These are phyloP conservation scores for Pogonus chalceus DNA, from an alignment of 1,140 invertebrate genomes.

Conservation along the genomic window DNA sequence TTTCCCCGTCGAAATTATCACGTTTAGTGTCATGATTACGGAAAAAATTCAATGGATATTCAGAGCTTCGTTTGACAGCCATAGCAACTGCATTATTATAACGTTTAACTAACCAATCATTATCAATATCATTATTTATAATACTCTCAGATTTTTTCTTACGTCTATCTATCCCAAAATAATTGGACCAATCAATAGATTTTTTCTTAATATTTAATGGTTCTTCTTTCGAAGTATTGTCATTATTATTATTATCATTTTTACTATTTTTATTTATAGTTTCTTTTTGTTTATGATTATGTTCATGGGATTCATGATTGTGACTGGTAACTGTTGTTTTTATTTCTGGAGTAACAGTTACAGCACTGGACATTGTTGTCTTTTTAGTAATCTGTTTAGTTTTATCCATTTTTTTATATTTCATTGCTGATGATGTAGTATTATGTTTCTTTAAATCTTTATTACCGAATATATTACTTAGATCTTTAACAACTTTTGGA, in stretches of 20 bases:
- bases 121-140: conserved; percentile 32
- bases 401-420: conserved; percentile 14
- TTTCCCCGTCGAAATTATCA: background rate
- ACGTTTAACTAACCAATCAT: conserved; percentile 42
- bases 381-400: conserved; percentile 18
- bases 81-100: conserved; percentile 32
- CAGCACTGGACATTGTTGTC: conserved; percentile 20
- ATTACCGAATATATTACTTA: conserved; percentile 42
- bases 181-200: conserved; percentile 73
- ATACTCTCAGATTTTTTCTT: conserved; percentile 47
- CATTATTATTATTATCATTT: conserved; percentile 37
- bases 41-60: conserved; percentile 39
- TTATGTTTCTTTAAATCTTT: conserved; percentile 20
- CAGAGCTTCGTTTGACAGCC: conserved; percentile 23
- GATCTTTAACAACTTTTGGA: conserved; percentile 42
- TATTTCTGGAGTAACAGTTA: conserved; percentile 24
- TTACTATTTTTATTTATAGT: conserved; percentile 15
- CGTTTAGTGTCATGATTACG: conserved; percentile 26
- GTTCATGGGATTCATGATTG: conserved; percentile 10
- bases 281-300: conserved; percentile 9
- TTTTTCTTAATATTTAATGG: conserved; percentile 57
- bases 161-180: conserved; percentile 72
- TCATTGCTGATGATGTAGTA: conserved; percentile 13
- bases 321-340: conserved; percentile 23
- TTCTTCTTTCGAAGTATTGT: conserved; percentile 37